These are phyloP conservation scores for Peromyscus californicus DNA, from an alignment of 2,113 vertebrate genomes.

Conservation along the genomic window DNA sequence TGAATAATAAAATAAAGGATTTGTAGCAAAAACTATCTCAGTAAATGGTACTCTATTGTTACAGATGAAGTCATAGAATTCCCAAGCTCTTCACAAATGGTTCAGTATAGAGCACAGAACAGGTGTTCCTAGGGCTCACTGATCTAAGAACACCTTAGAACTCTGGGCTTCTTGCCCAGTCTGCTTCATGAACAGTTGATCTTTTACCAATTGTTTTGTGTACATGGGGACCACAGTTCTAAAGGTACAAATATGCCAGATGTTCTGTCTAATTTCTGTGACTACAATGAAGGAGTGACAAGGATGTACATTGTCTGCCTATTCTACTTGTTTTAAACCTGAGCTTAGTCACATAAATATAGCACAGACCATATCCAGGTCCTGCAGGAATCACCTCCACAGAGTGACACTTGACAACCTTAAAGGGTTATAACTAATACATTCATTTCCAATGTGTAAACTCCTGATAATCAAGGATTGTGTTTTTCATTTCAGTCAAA, in stretches of 20 bases:
- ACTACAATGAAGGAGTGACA: not conserved
- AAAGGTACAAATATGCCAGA: not conserved
- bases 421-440: slow-evolving; percentile 8
- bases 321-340: not conserved
- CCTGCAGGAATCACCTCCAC: not conserved
- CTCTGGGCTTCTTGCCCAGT: not conserved
- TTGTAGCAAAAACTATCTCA: not conserved
- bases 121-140: not conserved
- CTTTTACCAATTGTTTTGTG: not conserved
- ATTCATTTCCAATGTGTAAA: slow-evolving; percentile 21
- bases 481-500: slow-evolving; percentile 38
- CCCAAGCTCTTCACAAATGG: not conserved
- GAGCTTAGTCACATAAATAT: not conserved
- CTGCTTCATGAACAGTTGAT: not conserved
- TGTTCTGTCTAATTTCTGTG: slow-evolving; percentile 4
- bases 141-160: not conserved
- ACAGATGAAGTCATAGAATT: not conserved
- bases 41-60: not conserved
- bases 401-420: not conserved
- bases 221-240: not conserved
- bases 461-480: not conserved
- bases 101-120: not conserved
- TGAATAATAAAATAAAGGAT: slow-evolving; percentile 18
- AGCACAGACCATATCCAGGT: not conserved
- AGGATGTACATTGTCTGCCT: not conserved